phyloP scores from a whole-genome alignment of 2,113 vertebrate species.

The Meles meles region DNA sequence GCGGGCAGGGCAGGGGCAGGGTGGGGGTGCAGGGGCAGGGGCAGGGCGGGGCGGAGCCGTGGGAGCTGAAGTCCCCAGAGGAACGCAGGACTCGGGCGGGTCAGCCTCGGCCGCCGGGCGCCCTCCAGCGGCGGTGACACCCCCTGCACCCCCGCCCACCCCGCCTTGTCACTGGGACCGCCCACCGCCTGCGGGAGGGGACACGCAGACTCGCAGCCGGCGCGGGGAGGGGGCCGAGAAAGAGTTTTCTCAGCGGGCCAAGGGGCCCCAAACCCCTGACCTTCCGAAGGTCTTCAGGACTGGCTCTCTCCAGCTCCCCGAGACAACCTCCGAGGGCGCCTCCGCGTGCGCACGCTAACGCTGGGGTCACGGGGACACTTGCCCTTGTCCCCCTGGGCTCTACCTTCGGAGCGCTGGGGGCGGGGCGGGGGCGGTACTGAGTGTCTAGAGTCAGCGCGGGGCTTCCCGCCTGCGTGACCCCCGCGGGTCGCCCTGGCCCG shows the following conservation, averaged over 20 bases:
- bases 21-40: background rate
- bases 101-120: background rate
- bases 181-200: background rate
- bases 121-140: background rate
- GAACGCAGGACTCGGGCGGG: too few relatives aligned
- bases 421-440: background rate
- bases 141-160: background rate
- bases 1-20: background rate
- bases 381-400: background rate
- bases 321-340: background rate
- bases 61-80: fast-evolving
- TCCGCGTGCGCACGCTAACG: background rate
- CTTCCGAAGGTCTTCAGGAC: background rate
- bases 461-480: too few relatives aligned
- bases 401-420: background rate
- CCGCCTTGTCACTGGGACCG: background rate
- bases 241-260: background rate
- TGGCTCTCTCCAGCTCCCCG: too few relatives aligned
- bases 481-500: background rate
- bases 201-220: background rate
- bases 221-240: background rate
- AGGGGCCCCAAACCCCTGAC: background rate
- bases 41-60: too few relatives aligned
- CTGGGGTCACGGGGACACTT: too few relatives aligned
- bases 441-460: background rate